Evolutionary conservation across 2,113 vertebrate species (phyloP).

Genomic region (Proterorhinus semilunaris): DNA sequence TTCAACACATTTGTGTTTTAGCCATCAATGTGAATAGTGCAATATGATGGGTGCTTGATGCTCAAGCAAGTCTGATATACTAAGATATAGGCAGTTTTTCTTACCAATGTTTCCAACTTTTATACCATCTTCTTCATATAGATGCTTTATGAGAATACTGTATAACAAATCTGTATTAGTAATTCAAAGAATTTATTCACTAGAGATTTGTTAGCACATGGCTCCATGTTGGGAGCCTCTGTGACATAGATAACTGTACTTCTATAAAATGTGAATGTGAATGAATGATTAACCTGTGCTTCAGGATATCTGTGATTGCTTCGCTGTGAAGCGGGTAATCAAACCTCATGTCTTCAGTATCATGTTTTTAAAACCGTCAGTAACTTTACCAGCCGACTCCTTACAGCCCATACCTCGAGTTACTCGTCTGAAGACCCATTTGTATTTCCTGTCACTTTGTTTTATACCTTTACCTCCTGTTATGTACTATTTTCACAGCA

Average conservation of each 20-base stretch:
- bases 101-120: constrained; percentile 70
- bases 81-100: constrained; percentile 66
- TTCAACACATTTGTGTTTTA: constrained; percentile 77
- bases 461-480: constrained; percentile 68
- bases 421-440: constrained; percentile 53
- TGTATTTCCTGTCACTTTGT: constrained; percentile 62
- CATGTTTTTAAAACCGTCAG: constrained; percentile 79
- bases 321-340: constrained; percentile 62
- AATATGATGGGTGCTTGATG: constrained; percentile 80
- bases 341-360: constrained; percentile 81
- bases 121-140: constrained; percentile 75
- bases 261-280: constrained; percentile 76
- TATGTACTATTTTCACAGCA: constrained; percentile 91
- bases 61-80: constrained; percentile 74
- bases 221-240: constrained; percentile 78
- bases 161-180: constrained; percentile 75
- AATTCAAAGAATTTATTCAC: constrained; percentile 81
- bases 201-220: constrained; percentile 79
- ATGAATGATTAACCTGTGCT: constrained; percentile 83
- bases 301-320: constrained; percentile 74
- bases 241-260: constrained; percentile 84
- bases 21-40: constrained; percentile 73
- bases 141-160: constrained; percentile 72
- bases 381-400: constrained; percentile 61
- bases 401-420: constrained; percentile 56